phyloP scores from a whole-genome alignment of 30 jellyfish, hydroid and myxozoan genomes.

The Turritopsis dohrnii region DNA sequence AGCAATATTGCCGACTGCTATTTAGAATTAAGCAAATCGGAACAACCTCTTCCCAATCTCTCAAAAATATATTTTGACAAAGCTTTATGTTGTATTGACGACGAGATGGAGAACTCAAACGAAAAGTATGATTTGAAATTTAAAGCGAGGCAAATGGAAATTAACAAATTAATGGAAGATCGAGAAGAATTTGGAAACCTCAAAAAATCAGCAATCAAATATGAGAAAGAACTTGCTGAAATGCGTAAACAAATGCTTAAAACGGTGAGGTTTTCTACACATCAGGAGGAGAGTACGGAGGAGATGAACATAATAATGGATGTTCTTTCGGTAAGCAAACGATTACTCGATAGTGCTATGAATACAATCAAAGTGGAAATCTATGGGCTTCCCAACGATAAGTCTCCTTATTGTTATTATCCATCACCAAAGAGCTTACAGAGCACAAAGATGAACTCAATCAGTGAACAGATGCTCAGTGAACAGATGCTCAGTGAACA shows the following conservation, averaged over 20 bases:
- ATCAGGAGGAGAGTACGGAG: neutral
- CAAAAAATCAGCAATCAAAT: neutral
- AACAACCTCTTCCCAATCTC: neutral
- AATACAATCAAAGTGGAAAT: neutral
- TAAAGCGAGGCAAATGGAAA: neutral
- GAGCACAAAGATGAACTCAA: neutral
- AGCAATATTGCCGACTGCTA: neutral
- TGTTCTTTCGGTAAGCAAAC: neutral
- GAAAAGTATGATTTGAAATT: neutral
- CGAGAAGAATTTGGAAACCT: neutral
- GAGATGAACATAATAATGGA: neutral
- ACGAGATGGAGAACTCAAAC: too few species aligned
- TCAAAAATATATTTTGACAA: neutral
- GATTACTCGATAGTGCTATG: neutral
- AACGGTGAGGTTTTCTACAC: neutral
- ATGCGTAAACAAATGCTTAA: neutral
- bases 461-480: too few species aligned
- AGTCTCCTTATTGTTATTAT: neutral
- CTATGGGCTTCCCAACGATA: neutral
- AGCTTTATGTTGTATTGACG: neutral
- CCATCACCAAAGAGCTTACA: neutral
- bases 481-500: too few species aligned
- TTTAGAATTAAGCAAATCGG: neutral
- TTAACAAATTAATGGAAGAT: neutral
- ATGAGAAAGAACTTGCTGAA: neutral